Evolutionary conservation across 1,140 invertebrate genomes (phyloP).

Genomic region (Ditylenchus dipsaci): DNA sequence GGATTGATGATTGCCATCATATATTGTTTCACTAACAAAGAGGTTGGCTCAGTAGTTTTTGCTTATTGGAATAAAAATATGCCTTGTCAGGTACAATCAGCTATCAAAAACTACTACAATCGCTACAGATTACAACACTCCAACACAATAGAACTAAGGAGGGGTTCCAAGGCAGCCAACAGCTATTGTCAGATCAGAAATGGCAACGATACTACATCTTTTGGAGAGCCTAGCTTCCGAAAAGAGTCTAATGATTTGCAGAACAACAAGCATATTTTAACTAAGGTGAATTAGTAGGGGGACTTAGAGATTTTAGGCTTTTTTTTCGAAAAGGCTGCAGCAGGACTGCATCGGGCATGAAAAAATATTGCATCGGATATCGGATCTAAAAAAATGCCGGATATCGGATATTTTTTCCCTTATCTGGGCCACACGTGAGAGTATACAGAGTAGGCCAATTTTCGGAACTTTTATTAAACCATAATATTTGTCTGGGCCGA

Average conservation of each 20-base stretch:
- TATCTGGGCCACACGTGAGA: too few species aligned
- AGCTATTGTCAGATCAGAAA: slow-evolving; percentile 44
- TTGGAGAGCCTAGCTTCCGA: slow-evolving; percentile 4
- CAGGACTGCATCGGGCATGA: too few species aligned
- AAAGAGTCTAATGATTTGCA: slow-evolving; percentile 2
- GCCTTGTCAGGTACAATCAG: slow-evolving; percentile 40
- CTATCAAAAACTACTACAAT: slow-evolving; percentile 43
- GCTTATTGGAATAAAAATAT: not conserved
- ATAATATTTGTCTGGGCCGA: too few species aligned
- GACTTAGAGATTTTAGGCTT: too few species aligned
- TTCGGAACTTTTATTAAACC: too few species aligned
- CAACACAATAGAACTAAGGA: slow-evolving; percentile 43
- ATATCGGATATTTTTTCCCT: too few species aligned
- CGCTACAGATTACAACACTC: slow-evolving; percentile 52
- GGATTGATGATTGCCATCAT: slow-evolving; percentile 57
- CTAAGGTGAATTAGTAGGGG: too few species aligned
- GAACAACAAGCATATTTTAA: not conserved
- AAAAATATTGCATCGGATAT: too few species aligned
- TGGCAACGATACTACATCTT: slow-evolving; percentile 28
- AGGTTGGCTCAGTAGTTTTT: slow-evolving; percentile 31
- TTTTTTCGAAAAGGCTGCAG: too few species aligned
- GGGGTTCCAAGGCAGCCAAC: slow-evolving; percentile 41
- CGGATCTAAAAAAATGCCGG: too few species aligned
- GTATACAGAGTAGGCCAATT: too few species aligned
- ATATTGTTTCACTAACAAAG: slow-evolving; percentile 57